phyloP scores from a whole-genome alignment of 2,797 vertebrate genomes.

The Spatula versicolor region DNA sequence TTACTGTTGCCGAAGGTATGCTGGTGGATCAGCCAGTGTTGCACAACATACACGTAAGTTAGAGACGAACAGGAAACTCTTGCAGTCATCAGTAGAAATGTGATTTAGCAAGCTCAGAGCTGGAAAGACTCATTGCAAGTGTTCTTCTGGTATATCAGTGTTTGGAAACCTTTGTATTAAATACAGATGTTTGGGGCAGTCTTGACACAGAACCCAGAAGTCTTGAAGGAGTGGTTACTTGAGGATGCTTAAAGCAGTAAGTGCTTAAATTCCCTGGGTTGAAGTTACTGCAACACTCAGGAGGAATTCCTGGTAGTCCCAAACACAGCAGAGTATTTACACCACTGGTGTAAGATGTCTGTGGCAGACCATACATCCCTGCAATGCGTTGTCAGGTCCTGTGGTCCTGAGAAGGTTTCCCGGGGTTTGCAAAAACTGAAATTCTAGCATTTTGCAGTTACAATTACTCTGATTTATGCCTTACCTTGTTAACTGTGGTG shows the following conservation, averaged over 20 bases:
- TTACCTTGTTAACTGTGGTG: not conserved
- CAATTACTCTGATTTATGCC: not conserved
- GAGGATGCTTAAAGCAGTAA: not conserved
- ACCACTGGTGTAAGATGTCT: not conserved
- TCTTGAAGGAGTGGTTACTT: not conserved
- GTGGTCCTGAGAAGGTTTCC: not conserved
- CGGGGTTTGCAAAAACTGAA: not conserved
- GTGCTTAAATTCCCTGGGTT: not conserved
- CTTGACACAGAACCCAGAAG: not conserved
- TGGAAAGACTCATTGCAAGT: not conserved
- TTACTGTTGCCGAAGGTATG: not conserved
- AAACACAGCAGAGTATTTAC: not conserved
- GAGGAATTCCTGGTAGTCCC: not conserved
- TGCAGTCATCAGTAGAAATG: not conserved
- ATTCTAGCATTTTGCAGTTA: not conserved
- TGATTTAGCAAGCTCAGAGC: slow-evolving; percentile 14
- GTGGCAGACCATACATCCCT: not conserved
- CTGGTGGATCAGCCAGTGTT: not conserved
- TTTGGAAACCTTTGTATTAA: slow-evolving; percentile 12
- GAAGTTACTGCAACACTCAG: not conserved
- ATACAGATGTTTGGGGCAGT: not conserved
- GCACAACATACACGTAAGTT: not conserved
- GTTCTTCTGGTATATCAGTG: not conserved
- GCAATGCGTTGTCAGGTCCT: not conserved
- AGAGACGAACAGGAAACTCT: not conserved